These are phyloP conservation scores for Albula glossodonta DNA, from an alignment of 2,113 vertebrate species.

Conservation along the genomic window DNA sequence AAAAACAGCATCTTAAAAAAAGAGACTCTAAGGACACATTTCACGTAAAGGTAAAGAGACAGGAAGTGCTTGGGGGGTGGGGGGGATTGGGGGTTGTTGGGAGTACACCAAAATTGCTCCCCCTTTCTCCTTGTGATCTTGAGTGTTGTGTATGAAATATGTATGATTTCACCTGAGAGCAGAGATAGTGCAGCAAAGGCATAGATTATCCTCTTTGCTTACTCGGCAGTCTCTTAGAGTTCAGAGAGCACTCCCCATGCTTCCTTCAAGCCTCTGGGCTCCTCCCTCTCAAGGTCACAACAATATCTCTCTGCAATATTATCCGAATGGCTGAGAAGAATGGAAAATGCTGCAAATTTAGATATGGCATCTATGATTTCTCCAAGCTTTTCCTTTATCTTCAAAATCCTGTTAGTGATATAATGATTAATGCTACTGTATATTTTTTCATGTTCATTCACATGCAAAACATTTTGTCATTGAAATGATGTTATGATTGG, in stretches of 20 bases:
- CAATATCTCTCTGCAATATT: background rate
- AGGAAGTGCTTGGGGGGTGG: background rate
- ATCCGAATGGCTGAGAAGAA: background rate
- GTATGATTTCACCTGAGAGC: background rate
- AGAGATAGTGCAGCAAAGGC: background rate
- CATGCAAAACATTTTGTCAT: too few species aligned
- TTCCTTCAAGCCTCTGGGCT: background rate
- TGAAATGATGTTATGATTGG: too few species aligned
- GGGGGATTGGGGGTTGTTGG: background rate
- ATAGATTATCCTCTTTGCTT: background rate
- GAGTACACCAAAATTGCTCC: background rate
- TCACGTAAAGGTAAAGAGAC: background rate
- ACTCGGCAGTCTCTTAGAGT: background rate
- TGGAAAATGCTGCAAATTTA: background rate
- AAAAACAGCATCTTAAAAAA: background rate
- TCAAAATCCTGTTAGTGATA: too few species aligned
- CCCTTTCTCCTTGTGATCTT: background rate
- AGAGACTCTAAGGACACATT: background rate
- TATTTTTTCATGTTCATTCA: too few species aligned
- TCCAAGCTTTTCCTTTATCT: background rate
- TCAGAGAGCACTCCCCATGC: background rate
- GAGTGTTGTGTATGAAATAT: background rate
- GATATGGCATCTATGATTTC: background rate
- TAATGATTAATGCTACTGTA: too few species aligned
- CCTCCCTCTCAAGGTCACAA: constrained; percentile 5